Conservation (phyloP, 2,797 vertebrate genomes). For the Podarcis siculus region DNA sequence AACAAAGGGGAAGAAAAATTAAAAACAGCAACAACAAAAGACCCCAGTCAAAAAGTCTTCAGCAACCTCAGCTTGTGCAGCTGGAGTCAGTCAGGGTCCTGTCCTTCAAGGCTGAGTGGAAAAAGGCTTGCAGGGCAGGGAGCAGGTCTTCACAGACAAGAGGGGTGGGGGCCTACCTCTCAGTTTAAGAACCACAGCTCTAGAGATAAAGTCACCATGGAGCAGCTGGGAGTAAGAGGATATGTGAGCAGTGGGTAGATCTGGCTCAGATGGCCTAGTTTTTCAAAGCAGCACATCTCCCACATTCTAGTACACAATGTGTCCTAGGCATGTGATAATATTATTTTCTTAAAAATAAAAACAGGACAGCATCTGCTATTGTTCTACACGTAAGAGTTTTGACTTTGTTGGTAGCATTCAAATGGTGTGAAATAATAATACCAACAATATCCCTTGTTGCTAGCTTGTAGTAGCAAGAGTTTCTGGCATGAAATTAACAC, state of each 20-base stretch:
- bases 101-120: not conserved
- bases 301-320: slow-evolving; percentile 2
- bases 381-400: not conserved
- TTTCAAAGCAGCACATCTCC: not conserved
- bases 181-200: not conserved
- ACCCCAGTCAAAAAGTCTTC: too few relatives aligned
- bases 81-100: too few relatives aligned
- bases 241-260: not conserved
- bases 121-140: too few relatives aligned
- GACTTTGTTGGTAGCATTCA: not conserved
- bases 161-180: too few relatives aligned
- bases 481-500: not conserved
- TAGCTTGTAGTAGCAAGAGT: not conserved
- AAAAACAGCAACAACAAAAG: too few relatives aligned
- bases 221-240: not conserved
- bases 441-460: not conserved
- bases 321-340: slow-evolving; percentile 19
- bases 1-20: too few relatives aligned
- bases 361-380: not conserved
- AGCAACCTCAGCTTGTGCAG: too few relatives aligned
- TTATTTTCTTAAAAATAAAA: not conserved
- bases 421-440: not conserved
- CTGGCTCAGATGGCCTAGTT: slow-evolving; percentile 17
- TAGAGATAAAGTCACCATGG: not conserved
- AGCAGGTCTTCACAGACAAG: too few relatives aligned